These are phyloP conservation scores for Rhea pennata DNA, from an alignment of 2,113 vertebrate genomes.

Conservation along the genomic window DNA sequence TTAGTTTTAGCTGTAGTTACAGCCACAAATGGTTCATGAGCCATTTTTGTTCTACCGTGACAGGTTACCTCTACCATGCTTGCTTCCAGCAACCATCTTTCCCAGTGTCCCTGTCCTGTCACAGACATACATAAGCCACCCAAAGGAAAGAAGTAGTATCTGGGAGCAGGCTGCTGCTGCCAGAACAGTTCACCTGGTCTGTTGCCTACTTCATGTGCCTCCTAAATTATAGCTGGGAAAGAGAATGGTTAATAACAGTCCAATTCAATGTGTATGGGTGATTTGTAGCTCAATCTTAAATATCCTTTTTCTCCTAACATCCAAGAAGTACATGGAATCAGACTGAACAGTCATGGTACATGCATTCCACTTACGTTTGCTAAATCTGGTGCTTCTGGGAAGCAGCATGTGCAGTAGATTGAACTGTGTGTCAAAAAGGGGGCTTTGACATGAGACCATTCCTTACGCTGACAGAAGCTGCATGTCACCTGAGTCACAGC, in stretches of 20 bases:
- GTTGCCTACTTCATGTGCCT: background rate
- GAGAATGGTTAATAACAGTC: background rate
- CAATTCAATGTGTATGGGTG: background rate
- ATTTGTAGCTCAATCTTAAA: background rate
- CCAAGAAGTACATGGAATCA: background rate
- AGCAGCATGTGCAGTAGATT: background rate
- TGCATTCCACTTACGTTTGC: rapidly evolving
- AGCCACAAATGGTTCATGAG: background rate
- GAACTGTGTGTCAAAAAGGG: background rate
- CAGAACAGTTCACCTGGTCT: background rate
- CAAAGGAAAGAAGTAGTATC: background rate
- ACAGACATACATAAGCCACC: background rate
- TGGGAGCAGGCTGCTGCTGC: background rate
- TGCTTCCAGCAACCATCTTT: background rate
- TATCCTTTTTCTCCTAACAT: background rate
- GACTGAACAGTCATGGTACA: background rate
- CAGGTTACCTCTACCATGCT: background rate
- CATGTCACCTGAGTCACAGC: background rate
- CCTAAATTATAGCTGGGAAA: background rate
- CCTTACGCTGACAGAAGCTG: background rate
- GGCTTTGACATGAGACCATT: background rate
- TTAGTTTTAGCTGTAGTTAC: background rate
- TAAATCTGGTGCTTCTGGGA: background rate
- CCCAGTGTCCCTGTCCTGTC: background rate
- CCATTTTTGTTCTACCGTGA: background rate